Base-by-base conservation (phyloP, 2,888 invertebrate species). In the Dicyrtomina minuta region DNA sequence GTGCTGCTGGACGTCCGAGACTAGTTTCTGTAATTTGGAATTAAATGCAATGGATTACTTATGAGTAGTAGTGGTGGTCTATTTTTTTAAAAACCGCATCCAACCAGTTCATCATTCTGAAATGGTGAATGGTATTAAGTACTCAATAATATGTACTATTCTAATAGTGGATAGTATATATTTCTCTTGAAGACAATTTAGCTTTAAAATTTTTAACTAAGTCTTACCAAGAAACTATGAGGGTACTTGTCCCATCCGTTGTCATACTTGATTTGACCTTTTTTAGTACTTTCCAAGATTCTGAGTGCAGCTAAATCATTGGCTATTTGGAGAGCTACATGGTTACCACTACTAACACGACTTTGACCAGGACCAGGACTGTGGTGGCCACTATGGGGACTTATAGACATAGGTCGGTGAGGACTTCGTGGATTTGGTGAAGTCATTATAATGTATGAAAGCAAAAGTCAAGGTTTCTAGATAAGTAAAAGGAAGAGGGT, bases 241-340 rank as follows among this genome's bases (percentile, higher is more conserved):
- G 75, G 74, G 1, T 33, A 26, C 44, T 67, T 68, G 66, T 77
- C 77, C 77, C 77, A 77, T 22, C 75, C 75, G 10, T 70, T 76
- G 5, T 77, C 73, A 65, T 77, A 77, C 24, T 44, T 46, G 2
- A 77, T 41, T 41, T 61, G 58, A 0, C 75, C 77, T 65, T 75
- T 74, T n/a, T 73, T 74, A 3, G 74, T 72, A 33, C 58, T 72
- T 62, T 74, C 70, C n/a, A 75, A 60, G 15, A 71, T 66, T 22
- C 70, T 66, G 0, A 75, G 43, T 60, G 41, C 51, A 3, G 59
- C 41, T 6, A 67, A 26, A n/a, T 67, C 67, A 26, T 67, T 39
- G 1, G 67, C 67, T 1, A 51, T n/a, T n/a, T n/a, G n/a, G n/a
- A n/a, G n/a, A n/a, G n/a, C n/a, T n/a, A n/a, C n/a, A n/a, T n/a